These are phyloP conservation scores for Aphis gossypii DNA, from an alignment of 1,140 invertebrate species.

Conservation along the genomic window DNA sequence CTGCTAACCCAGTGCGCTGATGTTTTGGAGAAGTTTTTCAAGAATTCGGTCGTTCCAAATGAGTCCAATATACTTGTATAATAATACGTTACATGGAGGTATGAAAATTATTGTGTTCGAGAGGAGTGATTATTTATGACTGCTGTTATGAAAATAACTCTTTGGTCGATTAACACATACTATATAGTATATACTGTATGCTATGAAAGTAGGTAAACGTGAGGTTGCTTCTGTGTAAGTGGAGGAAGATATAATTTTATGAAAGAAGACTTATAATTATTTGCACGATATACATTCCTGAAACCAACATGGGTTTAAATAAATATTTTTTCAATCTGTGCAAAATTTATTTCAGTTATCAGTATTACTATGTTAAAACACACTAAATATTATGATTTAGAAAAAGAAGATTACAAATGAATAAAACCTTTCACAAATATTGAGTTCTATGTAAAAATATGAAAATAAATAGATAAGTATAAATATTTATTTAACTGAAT, in stretches of 20 bases:
- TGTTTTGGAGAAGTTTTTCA: background rate
- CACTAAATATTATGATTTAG: background rate
- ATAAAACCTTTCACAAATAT: background rate
- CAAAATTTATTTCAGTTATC: background rate
- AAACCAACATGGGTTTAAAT: background rate
- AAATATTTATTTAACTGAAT: background rate
- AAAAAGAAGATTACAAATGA: background rate
- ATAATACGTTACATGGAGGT: background rate
- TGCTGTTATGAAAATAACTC: background rate
- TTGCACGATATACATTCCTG: background rate
- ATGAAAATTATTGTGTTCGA: background rate
- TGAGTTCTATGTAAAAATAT: background rate
- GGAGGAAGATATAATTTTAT: background rate
- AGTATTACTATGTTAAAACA: background rate
- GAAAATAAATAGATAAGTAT: too few relatives aligned
- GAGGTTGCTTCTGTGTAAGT: background rate
- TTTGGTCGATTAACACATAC: background rate
- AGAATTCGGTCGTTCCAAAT: background rate
- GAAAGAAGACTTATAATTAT: background rate
- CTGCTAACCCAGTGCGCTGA: background rate
- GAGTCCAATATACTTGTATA: background rate
- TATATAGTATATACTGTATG: background rate
- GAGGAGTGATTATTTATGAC: background rate
- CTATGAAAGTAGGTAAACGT: background rate
- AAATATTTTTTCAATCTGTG: background rate